Conservation (phyloP, 2,888 invertebrate species). For the Rhagium mordax region DNA sequence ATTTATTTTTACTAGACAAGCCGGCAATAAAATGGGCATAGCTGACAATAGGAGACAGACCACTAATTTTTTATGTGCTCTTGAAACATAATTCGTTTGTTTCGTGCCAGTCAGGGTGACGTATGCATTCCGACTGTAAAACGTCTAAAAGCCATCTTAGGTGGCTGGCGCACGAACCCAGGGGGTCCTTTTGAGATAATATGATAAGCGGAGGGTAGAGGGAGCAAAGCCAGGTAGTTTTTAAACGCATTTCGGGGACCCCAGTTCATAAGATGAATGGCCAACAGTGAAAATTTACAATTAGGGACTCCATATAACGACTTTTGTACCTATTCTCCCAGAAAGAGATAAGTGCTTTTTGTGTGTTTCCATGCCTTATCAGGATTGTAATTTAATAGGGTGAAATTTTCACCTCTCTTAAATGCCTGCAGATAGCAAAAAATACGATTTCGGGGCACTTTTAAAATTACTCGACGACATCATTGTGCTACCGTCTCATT, state of each 20-base stretch:
- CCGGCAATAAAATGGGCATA: conserved; percentile 13
- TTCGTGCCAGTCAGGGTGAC: neutral
- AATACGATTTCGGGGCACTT: conserved; percentile 34
- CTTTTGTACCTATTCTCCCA: conserved; percentile 64
- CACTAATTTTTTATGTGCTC: conserved; percentile 18
- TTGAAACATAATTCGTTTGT: neutral
- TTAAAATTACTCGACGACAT: conserved; percentile 38
- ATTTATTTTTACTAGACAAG: conserved; percentile 21
- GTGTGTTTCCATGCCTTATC: conserved; percentile 52
- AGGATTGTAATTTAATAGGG: conserved; percentile 51
- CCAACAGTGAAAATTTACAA: conserved; percentile 66
- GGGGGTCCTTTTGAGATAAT: conserved; percentile 35
- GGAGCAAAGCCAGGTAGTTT: conserved; percentile 67
- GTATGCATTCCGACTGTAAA: conserved; percentile 27
- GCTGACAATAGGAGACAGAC: conserved; percentile 21
- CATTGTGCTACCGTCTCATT: conserved; percentile 34
- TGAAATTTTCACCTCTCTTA: conserved; percentile 52
- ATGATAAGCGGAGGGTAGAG: conserved; percentile 41
- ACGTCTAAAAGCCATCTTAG: conserved; percentile 28
- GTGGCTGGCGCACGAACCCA: conserved; percentile 26
- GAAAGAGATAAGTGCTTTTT: conserved; percentile 65
- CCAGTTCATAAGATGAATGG: conserved; percentile 68
- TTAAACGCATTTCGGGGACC: conserved; percentile 64
- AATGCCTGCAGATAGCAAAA: conserved; percentile 43
- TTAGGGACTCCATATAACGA: conserved; percentile 64